These are phyloP conservation scores for Mustelus asterias DNA, from an alignment of 2,113 vertebrate species.

Conservation along the genomic window DNA sequence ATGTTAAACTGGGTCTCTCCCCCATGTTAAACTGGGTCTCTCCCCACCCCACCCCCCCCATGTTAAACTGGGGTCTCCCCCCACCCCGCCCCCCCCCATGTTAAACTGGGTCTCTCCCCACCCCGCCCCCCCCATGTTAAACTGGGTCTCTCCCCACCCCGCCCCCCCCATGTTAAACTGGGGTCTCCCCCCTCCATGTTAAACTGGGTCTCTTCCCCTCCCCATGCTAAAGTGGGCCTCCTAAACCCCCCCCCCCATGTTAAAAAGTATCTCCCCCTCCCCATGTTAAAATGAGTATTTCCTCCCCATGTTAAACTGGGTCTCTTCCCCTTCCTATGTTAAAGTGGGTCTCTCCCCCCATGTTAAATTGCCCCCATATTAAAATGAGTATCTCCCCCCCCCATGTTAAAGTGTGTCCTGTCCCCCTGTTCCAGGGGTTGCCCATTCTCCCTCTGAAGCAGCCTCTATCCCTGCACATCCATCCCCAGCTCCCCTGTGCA, in stretches of 20 bases:
- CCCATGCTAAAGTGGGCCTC: background rate
- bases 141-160: background rate
- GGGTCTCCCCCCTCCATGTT: background rate
- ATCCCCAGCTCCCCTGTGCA: background rate
- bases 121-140: background rate
- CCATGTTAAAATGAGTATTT: background rate
- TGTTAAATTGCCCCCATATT: too few species aligned
- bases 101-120: background rate
- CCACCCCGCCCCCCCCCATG: background rate
- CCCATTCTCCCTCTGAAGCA: background rate
- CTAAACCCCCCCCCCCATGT: background rate
- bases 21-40: too few species aligned
- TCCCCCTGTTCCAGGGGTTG: too few species aligned
- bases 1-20: background rate
- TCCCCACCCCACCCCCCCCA: too few species aligned
- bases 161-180: background rate
- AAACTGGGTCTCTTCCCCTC: background rate
- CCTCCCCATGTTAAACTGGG: background rate
- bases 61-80: background rate
- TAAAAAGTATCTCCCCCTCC: background rate
- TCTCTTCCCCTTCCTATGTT: background rate
- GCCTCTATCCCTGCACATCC: background rate
- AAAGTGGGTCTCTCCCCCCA: background rate
- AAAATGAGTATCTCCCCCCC: background rate
- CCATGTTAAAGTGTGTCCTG: too few species aligned